Conservation (phyloP, 2,113 vertebrate species). For the Centropristis striata region DNA sequence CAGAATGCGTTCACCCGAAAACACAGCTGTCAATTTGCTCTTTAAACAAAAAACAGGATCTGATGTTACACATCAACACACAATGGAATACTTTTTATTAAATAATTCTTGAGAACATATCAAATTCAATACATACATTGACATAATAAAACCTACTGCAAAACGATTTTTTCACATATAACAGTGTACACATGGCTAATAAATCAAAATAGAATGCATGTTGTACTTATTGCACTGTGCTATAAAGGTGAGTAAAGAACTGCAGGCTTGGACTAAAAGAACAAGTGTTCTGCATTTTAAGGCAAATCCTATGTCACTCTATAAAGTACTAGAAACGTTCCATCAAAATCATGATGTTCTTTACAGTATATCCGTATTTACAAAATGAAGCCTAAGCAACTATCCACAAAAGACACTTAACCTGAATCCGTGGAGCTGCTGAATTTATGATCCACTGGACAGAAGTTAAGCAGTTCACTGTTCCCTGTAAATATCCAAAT, state of each 20-base stretch:
- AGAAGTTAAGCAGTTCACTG: background rate
- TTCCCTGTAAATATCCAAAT: background rate
- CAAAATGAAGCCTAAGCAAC: background rate
- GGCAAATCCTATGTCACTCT: background rate
- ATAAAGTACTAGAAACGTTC: conserved; percentile 19
- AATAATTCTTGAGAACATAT: conserved; percentile 8
- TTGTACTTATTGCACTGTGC: conserved; percentile 44
- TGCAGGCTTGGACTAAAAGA: background rate
- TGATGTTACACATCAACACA: background rate
- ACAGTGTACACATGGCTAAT: background rate
- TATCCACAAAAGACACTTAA: background rate
- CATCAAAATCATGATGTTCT: background rate
- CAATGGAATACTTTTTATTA: conserved; percentile 34
- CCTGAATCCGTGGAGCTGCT: too few species aligned
- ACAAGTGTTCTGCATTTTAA: background rate
- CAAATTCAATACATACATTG: background rate
- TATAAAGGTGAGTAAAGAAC: conserved; percentile 11
- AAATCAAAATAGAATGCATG: background rate
- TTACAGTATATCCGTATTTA: conserved; percentile 6
- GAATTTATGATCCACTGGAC: background rate
- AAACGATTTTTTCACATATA: conserved; percentile 1
- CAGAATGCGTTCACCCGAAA: conserved; percentile 2
- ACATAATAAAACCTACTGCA: background rate
- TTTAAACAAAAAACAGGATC: conserved; percentile 20
- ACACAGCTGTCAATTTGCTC: conserved; percentile 44